phyloP scores from a whole-genome alignment of 2,113 vertebrate species.

The Phylloscopus trochiloides region DNA sequence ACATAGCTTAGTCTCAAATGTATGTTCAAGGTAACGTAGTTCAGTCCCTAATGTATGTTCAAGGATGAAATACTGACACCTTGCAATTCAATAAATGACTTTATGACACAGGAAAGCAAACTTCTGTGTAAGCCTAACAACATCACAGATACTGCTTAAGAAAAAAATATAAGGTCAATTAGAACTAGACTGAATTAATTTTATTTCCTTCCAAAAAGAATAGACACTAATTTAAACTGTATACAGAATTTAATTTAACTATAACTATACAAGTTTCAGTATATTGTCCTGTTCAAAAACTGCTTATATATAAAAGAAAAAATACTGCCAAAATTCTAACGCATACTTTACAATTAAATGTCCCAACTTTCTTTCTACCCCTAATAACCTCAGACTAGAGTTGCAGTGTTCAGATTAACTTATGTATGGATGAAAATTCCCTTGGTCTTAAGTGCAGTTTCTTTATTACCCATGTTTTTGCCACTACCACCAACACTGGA shows the following conservation, averaged over 20 bases:
- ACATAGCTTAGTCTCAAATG: not conserved
- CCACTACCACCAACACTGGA: not conserved
- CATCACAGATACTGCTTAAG: not conserved
- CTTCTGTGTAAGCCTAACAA: not conserved
- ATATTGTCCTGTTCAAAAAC: conserved; percentile 50
- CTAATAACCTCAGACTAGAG: not conserved
- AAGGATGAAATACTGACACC: not conserved
- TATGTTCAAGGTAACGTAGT: not conserved
- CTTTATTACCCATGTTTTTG: not conserved
- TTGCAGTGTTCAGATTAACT: not conserved
- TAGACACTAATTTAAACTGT: conserved; percentile 59
- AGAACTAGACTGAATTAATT: conserved; percentile 55
- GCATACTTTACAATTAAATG: conserved; percentile 33
- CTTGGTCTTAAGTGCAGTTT: not conserved
- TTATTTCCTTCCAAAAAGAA: conserved; percentile 58
- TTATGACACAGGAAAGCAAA: not conserved
- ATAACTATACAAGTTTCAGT: conserved; percentile 60
- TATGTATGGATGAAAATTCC: not conserved
- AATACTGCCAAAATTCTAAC: conserved; percentile 40
- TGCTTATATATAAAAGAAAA: conserved; percentile 36
- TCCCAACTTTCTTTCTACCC: not conserved
- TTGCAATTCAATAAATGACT: not conserved
- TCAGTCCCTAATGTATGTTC: not conserved
- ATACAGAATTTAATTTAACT: conserved; percentile 65
- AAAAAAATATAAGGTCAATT: conserved; percentile 22